A percentile compares a stretch with the other conserved stretches of the same genome.
phyloP scores from a whole-genome alignment of 2,113 vertebrate genomes.

The Neotoma lepida region DNA sequence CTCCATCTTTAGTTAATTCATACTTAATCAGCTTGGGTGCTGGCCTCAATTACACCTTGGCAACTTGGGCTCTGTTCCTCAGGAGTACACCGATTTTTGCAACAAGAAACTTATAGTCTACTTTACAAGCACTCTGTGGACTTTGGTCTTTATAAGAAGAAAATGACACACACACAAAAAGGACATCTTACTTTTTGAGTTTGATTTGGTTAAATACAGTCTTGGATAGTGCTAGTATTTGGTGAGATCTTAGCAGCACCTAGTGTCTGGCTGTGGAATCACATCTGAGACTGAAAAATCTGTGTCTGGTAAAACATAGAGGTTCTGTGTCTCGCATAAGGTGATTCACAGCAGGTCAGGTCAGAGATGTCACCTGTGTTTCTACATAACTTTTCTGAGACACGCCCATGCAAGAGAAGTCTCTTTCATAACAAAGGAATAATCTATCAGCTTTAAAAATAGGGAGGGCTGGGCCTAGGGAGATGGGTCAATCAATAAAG shows the following conservation, averaged over 20 bases:
- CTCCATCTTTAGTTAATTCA: background rate
- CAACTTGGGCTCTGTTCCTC: background rate
- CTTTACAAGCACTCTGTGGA: background rate
- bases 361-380: background rate
- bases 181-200: background rate
- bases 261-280: background rate
- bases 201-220: background rate
- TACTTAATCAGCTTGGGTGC: too few species aligned
- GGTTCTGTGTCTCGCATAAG: background rate
- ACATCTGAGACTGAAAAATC: background rate
- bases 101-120: background rate
- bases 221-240: background rate
- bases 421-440: background rate
- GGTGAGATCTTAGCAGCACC: slow-evolving; percentile 46
- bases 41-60: too few species aligned
- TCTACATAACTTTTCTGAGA: background rate
- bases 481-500: background rate
- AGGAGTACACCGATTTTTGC: background rate
- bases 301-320: background rate
- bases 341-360: background rate
- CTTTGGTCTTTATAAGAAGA: background rate
- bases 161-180: background rate
- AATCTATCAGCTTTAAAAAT: background rate
- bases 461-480: background rate
- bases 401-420: background rate